phyloP scores from a whole-genome alignment of 1,140 invertebrate species.

The Aphelenchoides fujianensis region DNA sequence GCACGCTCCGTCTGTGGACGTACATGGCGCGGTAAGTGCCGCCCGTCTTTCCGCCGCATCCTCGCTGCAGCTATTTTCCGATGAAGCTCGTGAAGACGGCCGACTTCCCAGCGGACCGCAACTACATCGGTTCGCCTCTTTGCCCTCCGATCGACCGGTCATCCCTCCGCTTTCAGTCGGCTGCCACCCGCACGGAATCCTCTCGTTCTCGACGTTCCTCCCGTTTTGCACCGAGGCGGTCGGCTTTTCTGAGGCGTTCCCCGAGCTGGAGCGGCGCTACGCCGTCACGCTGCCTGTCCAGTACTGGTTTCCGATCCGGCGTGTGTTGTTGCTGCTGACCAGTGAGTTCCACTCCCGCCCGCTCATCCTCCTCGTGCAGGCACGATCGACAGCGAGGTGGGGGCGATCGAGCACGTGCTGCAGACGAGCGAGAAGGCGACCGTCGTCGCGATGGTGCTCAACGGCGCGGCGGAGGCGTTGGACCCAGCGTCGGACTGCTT shows the following conservation, averaged over 20 bases:
- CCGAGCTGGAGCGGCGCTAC: slow-evolving; percentile 72
- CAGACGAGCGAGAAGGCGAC: slow-evolving; percentile 8
- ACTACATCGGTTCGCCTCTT: too few relatives aligned
- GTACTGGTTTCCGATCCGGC: slow-evolving; percentile 77
- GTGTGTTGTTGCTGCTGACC: slow-evolving; percentile 69
- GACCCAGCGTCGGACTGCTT: slow-evolving; percentile 68
- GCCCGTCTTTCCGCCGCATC: neutral
- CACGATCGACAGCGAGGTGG: neutral
- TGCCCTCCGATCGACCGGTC: too few relatives aligned
- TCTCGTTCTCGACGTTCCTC: slow-evolving; percentile 7
- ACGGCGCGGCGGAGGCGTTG: slow-evolving; percentile 63
- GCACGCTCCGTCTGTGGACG: neutral
- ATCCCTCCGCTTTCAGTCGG: too few relatives aligned
- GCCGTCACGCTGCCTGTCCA: slow-evolving; percentile 75
- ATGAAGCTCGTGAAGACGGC: slow-evolving; percentile 63
- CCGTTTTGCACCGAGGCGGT: slow-evolving; percentile 74
- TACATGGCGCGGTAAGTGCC: neutral
- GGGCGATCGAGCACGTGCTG: neutral
- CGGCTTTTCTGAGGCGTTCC: slow-evolving; percentile 74
- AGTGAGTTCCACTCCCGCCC: neutral
- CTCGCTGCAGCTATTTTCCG: slow-evolving; percentile 62
- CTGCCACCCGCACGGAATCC: slow-evolving; percentile 79
- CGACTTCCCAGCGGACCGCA: slow-evolving; percentile 63
- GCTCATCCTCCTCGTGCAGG: neutral
- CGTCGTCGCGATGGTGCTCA: slow-evolving; percentile 38